Evolutionary conservation across 2,888 invertebrate species (phyloP).

Genomic region (Limnephilus marmoratus): DNA sequence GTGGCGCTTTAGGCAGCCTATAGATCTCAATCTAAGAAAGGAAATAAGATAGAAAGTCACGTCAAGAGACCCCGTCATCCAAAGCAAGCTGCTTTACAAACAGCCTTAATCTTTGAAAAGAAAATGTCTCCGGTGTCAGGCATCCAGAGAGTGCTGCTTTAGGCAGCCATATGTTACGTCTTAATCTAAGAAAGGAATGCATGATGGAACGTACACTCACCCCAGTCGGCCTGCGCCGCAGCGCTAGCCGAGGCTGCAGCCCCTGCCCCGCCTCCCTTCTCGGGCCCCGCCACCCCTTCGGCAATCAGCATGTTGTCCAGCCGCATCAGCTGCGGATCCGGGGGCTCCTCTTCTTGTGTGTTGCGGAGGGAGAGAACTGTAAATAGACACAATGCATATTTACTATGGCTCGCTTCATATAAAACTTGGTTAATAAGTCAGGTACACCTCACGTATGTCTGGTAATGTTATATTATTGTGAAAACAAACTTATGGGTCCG

Average conservation of each 20-base stretch:
- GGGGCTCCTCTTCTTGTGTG: slow-evolving; percentile 98
- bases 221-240: slow-evolving; percentile 84
- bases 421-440: neutral
- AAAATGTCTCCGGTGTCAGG: too few species aligned
- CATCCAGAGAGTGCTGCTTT: too few species aligned
- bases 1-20: neutral
- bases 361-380: slow-evolving; percentile 94
- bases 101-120: neutral
- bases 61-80: neutral
- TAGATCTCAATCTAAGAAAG: neutral
- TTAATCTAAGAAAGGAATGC: slow-evolving; percentile 2
- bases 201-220: slow-evolving; percentile 68
- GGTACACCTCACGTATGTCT: too few species aligned
- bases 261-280: slow-evolving; percentile 92
- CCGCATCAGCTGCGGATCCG: slow-evolving; percentile 98
- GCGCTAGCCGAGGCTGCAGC: slow-evolving; percentile 94
- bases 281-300: slow-evolving; percentile 97
- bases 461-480: too few species aligned
- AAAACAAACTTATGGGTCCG: too few species aligned
- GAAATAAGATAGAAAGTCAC: neutral
- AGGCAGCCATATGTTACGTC: neutral
- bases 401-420: neutral
- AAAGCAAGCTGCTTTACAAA: neutral
- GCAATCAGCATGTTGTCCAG: slow-evolving; percentile 99
- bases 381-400: slow-evolving; percentile 67